Conservation (phyloP, 2,888 invertebrate species). For the Standfussiana lucernea region DNA sequence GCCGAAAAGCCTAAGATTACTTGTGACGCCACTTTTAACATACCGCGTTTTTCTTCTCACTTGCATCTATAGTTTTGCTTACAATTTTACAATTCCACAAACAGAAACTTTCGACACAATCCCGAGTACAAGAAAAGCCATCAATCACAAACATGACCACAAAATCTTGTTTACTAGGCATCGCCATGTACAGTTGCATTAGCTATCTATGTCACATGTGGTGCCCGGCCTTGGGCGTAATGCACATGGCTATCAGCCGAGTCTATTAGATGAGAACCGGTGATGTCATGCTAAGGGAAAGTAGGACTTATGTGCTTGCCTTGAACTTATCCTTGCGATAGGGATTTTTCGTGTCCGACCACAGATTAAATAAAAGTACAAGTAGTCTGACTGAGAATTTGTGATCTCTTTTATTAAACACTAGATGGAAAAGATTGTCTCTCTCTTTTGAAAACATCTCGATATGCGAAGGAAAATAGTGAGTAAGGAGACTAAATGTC, state of each 20-base stretch:
- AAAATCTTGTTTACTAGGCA: constrained; percentile 51
- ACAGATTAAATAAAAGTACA: too few species aligned
- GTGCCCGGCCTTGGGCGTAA: constrained; percentile 49
- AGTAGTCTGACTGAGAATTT: neutral
- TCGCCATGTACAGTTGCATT: constrained; percentile 57
- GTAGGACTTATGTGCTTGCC: constrained; percentile 15
- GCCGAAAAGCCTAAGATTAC: too few species aligned
- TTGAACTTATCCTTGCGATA: constrained; percentile 13
- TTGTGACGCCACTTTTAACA: neutral
- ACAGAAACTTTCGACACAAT: constrained; percentile 13
- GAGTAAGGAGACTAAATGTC: neutral
- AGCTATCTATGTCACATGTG: constrained; percentile 57
- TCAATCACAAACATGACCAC: constrained; percentile 46
- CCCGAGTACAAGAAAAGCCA: constrained; percentile 13
- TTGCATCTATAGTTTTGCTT: neutral
- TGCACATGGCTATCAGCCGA: constrained; percentile 49
- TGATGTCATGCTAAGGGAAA: constrained; percentile 50
- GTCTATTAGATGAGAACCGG: constrained; percentile 26
- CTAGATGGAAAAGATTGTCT: neutral
- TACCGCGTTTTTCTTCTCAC: neutral
- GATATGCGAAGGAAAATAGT: neutral
- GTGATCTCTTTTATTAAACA: neutral
- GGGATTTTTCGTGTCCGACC: neutral
- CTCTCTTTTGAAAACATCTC: neutral
- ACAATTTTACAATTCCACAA: neutral